These are phyloP conservation scores for Sebastiscus albofasciatus DNA, from an alignment of 2,797 vertebrate species.

Conservation along the genomic window DNA sequence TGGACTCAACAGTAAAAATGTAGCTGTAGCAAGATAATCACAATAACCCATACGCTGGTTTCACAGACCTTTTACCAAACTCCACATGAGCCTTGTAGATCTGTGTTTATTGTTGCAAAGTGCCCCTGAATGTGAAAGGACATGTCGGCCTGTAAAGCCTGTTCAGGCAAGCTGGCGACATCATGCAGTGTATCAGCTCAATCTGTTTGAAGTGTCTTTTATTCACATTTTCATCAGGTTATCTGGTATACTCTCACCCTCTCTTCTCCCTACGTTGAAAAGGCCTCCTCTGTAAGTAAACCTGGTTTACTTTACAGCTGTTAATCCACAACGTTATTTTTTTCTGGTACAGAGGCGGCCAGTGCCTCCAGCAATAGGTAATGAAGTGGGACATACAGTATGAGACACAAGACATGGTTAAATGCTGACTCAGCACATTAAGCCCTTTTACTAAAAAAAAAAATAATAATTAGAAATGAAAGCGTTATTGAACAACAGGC, in stretches of 20 bases:
- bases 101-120: background rate
- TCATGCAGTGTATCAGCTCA: constrained; percentile 8
- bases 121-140: constrained; percentile 11
- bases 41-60: background rate
- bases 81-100: background rate
- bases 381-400: background rate
- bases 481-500: background rate
- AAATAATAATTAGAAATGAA: background rate
- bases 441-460: background rate
- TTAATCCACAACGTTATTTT: background rate
- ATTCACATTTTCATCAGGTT: constrained; percentile 27
- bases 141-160: background rate
- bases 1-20: background rate
- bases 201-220: constrained; percentile 40
- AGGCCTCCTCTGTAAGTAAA: background rate
- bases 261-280: background rate
- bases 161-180: constrained; percentile 5
- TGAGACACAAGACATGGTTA: background rate
- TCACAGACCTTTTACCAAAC: background rate
- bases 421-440: constrained; percentile 20
- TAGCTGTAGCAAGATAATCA: background rate
- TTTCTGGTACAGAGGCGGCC: background rate
- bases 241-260: background rate
- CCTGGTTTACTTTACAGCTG: background rate
- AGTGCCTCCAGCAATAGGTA: background rate